Evolutionary conservation across 2,797 vertebrate species (phyloP).

Genomic region (Liparis tanakae): DNA sequence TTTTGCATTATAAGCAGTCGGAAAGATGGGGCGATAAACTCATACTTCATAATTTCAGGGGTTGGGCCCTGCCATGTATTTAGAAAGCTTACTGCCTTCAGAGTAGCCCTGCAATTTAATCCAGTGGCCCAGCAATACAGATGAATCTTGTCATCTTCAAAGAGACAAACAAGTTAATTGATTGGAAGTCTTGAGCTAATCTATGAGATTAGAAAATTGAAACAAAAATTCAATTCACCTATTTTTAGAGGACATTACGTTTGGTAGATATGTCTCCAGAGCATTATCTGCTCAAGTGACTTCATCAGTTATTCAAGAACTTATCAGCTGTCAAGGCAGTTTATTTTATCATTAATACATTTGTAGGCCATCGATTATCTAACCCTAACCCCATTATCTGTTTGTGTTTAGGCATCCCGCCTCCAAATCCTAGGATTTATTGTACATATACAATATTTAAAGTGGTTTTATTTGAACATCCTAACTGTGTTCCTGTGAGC

Average conservation of each 20-base stretch:
- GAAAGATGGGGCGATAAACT: conserved; percentile 45
- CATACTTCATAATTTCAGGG: conserved; percentile 67
- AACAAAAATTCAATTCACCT: conserved; percentile 48
- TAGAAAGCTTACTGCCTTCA: conserved; percentile 55
- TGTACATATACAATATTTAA: too few species aligned
- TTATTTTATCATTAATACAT: conserved; percentile 5
- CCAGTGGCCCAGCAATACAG: conserved; percentile 62
- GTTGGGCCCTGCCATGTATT: conserved; percentile 62
- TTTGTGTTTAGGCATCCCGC: not conserved
- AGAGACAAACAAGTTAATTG: conserved; percentile 63
- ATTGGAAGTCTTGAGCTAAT: conserved; percentile 54
- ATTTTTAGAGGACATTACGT: conserved; percentile 59
- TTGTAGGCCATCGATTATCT: not conserved
- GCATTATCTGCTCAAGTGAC: not conserved
- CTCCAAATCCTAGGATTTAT: not conserved
- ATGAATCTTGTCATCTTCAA: conserved; percentile 74
- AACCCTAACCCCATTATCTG: not conserved
- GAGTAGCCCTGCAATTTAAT: conserved; percentile 71
- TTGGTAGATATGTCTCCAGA: conserved; percentile 22
- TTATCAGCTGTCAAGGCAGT: conserved; percentile 10
- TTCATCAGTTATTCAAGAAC: conserved; percentile 14
- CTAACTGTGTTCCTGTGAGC: not conserved
- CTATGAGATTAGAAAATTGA: conserved; percentile 47
- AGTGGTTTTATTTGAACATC: not conserved
- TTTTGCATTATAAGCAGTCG: conserved; percentile 46